A percentile compares a stretch with the other conserved stretches of the same genome.
Conservation (phyloP, 2,113 vertebrate genomes). For the Alethe castanea region DNA sequence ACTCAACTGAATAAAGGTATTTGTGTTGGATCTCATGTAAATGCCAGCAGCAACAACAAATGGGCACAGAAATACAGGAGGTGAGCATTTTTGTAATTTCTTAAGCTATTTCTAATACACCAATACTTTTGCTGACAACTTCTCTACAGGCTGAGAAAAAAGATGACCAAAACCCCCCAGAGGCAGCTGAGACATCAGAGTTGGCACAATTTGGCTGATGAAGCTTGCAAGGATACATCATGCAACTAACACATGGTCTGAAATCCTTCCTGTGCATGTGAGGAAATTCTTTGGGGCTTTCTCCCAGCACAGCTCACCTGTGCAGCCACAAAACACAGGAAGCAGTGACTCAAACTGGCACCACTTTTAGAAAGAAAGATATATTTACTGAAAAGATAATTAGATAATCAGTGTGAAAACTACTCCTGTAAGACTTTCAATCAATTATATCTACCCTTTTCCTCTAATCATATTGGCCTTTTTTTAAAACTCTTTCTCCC, state of each 20-base stretch:
- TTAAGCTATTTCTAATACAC: background rate
- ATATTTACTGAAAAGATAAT: background rate
- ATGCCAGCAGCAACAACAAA: background rate
- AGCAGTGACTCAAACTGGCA: background rate
- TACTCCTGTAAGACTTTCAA: background rate
- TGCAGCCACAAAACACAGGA: background rate
- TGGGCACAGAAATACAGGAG: background rate
- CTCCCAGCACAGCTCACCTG: background rate
- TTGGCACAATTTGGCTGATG: background rate
- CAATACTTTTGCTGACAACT: background rate
- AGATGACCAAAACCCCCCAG: background rate
- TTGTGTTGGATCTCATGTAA: background rate
- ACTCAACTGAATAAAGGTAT: background rate
- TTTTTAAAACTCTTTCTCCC: background rate
- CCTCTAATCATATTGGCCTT: background rate
- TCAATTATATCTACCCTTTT: background rate
- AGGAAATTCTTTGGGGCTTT: background rate
- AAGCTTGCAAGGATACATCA: background rate
- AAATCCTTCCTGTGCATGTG: accelerated
- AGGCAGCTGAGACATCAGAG: background rate
- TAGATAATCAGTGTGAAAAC: background rate
- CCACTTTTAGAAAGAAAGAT: background rate
- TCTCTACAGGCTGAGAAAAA: background rate
- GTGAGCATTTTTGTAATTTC: background rate
- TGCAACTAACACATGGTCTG: accelerated